phyloP scores from a whole-genome alignment of 2,888 invertebrate species.

The Polyploca ridens region DNA sequence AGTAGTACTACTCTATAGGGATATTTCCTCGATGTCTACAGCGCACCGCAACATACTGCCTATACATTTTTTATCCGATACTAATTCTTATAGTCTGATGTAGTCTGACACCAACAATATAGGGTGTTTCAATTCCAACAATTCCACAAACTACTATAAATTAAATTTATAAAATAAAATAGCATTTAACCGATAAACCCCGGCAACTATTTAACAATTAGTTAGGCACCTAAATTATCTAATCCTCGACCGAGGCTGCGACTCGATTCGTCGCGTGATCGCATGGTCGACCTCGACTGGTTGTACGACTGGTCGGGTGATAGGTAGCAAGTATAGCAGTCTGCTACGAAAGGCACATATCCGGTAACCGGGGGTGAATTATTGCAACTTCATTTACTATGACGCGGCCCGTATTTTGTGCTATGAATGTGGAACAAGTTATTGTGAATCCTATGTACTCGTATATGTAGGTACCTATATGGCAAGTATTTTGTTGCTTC shows the following conservation, averaged over 20 bases:
- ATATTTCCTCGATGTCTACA: no score
- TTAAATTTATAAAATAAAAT: no score
- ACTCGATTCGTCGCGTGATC: constrained; percentile 19
- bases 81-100: no score
- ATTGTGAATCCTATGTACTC: constrained; percentile 27
- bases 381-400: constrained; percentile 72
- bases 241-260: constrained; percentile 29
- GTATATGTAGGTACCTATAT: not conserved
- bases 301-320: constrained; percentile 16
- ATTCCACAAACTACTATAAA: not conserved
- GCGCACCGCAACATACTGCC: no score
- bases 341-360: constrained; percentile 54
- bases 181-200: no score
- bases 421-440: constrained; percentile 57
- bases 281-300: constrained; percentile 19
- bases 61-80: no score
- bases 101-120: no score
- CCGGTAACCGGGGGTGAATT: constrained; percentile 62
- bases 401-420: constrained; percentile 57
- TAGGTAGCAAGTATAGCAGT: constrained; percentile 18
- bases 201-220: constrained; percentile 44
- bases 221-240: constrained; percentile 41
- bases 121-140: no score
- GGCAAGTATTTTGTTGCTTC: no score
- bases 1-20: no score